A percentile compares a stretch with the other conserved stretches of the same genome.
Evolutionary conservation across 1,140 invertebrate species (phyloP).

Genomic region (Philopotamus ludificatus): DNA sequence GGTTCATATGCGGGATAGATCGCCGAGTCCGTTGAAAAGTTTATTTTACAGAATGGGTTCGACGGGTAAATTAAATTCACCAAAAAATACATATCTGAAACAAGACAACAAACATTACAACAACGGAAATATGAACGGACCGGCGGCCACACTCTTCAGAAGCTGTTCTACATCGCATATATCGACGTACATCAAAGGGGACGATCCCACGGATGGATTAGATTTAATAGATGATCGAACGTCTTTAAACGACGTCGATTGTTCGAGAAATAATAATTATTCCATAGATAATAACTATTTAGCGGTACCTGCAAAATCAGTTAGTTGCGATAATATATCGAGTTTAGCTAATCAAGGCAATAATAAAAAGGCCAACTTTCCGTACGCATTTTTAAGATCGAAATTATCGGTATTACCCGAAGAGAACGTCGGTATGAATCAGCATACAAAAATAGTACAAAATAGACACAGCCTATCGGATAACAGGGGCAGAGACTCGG

Average conservation of each 20-base stretch:
- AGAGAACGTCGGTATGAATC: conserved; percentile 61
- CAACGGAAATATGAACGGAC: conserved; percentile 56
- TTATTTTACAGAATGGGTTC: conserved; percentile 75
- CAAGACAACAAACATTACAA: conserved; percentile 50
- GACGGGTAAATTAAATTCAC: conserved; percentile 69
- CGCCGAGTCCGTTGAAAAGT: conserved; percentile 67
- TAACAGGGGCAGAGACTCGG: conserved; percentile 52
- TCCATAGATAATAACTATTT: conserved; percentile 49
- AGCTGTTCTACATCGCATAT: conserved; percentile 75
- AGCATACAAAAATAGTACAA: conserved; percentile 48
- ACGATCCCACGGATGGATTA: conserved; percentile 75
- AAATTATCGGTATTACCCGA: conserved; percentile 73
- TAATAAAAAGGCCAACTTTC: conserved; percentile 66
- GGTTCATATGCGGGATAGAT: conserved; percentile 55
- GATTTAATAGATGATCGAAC: conserved; percentile 60
- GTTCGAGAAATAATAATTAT: conserved; percentile 44
- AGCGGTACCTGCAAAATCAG: conserved; percentile 58
- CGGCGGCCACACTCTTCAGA: conserved; percentile 61
- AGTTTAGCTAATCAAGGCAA: conserved; percentile 52
- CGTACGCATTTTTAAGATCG: conserved; percentile 75
- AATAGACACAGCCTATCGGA: conserved; percentile 55
- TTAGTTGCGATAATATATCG: conserved; percentile 65
- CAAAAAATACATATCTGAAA: conserved; percentile 55
- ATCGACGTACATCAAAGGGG: conserved; percentile 73
- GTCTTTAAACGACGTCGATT: conserved; percentile 46